Evolutionary conservation across 2,888 invertebrate genomes (phyloP).

Genomic region (Helobdella robusta): DNA sequence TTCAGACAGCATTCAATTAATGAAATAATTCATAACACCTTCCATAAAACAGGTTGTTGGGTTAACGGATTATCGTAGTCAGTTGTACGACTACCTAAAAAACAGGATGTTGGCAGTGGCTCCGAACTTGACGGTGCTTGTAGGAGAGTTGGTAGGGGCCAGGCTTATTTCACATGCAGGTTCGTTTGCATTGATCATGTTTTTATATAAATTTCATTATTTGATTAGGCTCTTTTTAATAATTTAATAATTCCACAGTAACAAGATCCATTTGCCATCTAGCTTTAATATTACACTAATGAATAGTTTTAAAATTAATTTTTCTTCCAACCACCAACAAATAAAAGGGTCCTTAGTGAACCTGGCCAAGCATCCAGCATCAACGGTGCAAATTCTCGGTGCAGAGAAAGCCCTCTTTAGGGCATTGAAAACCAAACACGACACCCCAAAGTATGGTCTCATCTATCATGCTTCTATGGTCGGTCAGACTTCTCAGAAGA

Average conservation of each 20-base stretch:
- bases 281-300: too few relatives aligned
- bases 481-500: constrained; percentile 75
- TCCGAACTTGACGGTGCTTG: constrained; percentile 85
- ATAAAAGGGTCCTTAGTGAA: constrained; percentile 69
- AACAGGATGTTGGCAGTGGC: constrained; percentile 97
- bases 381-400: constrained; percentile 92
- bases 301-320: not conserved
- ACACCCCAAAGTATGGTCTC: constrained; percentile 96
- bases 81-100: constrained; percentile 82
- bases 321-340: not conserved
- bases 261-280: too few relatives aligned
- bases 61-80: constrained; percentile 76
- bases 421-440: constrained; percentile 89
- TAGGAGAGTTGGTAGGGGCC: constrained; percentile 94
- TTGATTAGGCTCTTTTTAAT: too few relatives aligned
- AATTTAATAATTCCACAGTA: too few relatives aligned
- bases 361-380: constrained; percentile 93
- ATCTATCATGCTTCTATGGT: constrained; percentile 92
- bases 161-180: constrained; percentile 94
- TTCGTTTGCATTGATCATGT: constrained; percentile 24
- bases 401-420: constrained; percentile 96
- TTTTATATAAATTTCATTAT: not conserved
- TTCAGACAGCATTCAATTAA: too few relatives aligned
- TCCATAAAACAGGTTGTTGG: too few relatives aligned
- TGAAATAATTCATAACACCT: too few relatives aligned